Evolutionary conservation across 2,888 invertebrate species (phyloP).

Genomic region (Netelia virgata): DNA sequence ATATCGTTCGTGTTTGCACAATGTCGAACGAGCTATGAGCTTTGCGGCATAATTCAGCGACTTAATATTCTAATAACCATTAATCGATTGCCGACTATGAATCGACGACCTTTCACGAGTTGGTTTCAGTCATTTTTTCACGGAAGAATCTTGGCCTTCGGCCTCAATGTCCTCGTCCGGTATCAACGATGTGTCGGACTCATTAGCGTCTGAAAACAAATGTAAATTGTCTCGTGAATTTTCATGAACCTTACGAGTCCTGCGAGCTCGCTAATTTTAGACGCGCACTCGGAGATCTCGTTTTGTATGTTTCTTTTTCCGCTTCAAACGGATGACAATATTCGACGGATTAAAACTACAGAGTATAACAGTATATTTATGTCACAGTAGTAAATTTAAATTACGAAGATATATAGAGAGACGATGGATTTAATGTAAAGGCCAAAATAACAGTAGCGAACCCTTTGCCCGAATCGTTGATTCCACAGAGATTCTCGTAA

Average conservation of each 20-base stretch:
- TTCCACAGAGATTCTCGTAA: conserved; percentile 33
- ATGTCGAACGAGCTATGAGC: background rate
- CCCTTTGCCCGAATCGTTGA: conserved; percentile 51
- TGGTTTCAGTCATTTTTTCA: conserved; percentile 70
- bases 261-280: conserved; percentile 35
- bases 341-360: conserved; percentile 3
- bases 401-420: conserved; percentile 35
- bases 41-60: conserved; percentile 8
- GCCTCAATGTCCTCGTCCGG: conserved; percentile 75
- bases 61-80: conserved; percentile 24
- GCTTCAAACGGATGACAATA: conserved; percentile 24
- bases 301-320: background rate
- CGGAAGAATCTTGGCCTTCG: conserved; percentile 70
- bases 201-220: conserved; percentile 77
- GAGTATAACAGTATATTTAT: conserved; percentile 3
- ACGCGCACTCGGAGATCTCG: conserved; percentile 44
- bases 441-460: conserved; percentile 42
- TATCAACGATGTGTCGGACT: conserved; percentile 75
- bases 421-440: conserved; percentile 34
- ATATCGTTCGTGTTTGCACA: background rate
- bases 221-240: conserved; percentile 42
- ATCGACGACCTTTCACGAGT: conserved; percentile 61
- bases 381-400: conserved; percentile 8
- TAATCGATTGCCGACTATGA: conserved; percentile 22
- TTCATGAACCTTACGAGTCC: conserved; percentile 31